Evolutionary conservation across 2,888 invertebrate genomes (phyloP).

Genomic region (Byasa hedistus): DNA sequence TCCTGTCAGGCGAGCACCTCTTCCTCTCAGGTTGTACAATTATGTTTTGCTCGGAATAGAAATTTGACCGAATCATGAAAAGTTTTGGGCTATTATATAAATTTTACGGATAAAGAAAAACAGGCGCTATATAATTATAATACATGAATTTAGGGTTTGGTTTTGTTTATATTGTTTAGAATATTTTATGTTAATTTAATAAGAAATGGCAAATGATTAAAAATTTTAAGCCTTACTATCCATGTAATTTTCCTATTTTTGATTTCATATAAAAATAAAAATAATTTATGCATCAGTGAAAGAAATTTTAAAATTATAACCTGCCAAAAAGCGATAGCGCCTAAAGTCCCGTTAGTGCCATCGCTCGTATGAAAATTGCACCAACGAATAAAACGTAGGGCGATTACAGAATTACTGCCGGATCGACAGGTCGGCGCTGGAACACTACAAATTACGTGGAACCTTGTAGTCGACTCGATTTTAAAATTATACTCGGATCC

Average conservation of each 20-base stretch:
- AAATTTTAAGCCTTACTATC: no score
- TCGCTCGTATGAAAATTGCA: slow-evolving; percentile 63
- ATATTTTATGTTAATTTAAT: no score
- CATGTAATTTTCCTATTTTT: not conserved
- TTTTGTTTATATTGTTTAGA: not conserved
- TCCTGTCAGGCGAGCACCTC: slow-evolving; percentile 55
- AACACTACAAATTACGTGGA: slow-evolving; percentile 67
- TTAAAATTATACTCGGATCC: slow-evolving; percentile 65
- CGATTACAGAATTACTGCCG: slow-evolving; percentile 62
- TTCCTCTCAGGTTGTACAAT: slow-evolving; percentile 72
- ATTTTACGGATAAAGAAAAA: not conserved
- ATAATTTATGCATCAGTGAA: not conserved
- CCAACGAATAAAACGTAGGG: slow-evolving; percentile 66
- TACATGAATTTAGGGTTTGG: slow-evolving; percentile 25
- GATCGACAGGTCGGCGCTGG: slow-evolving; percentile 65
- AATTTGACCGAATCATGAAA: slow-evolving; percentile 6
- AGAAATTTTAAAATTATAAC: slow-evolving; percentile 69
- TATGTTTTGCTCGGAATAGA: slow-evolving; percentile 53
- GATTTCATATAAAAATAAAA: not conserved
- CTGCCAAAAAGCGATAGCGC: slow-evolving; percentile 63
- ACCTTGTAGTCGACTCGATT: slow-evolving; percentile 53
- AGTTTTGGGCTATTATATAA: slow-evolving; percentile 37
- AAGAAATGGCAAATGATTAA: no score
- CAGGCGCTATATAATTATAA: slow-evolving; percentile 51
- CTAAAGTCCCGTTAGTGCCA: slow-evolving; percentile 55